Evolutionary conservation across 2,888 invertebrate genomes (phyloP).

Genomic region (Heteromyza rotundicornis): DNA sequence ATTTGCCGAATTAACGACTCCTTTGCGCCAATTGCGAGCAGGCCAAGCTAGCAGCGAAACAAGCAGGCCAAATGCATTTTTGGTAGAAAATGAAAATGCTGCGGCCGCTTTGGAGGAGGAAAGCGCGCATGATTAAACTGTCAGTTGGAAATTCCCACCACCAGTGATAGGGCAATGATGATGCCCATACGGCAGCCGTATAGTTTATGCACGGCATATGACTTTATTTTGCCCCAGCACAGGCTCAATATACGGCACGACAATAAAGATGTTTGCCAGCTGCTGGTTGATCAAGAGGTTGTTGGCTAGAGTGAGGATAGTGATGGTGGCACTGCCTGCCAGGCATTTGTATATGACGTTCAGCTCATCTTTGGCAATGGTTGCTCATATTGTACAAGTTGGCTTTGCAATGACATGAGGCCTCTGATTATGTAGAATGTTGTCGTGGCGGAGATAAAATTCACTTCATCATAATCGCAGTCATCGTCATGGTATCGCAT

Average conservation of each 20-base stretch:
- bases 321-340: neutral
- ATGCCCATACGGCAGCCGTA: neutral
- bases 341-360: neutral
- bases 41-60: neutral
- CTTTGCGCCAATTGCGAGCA: neutral
- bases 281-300: too few species aligned
- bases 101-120: neutral
- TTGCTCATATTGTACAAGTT: too few species aligned
- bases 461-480: too few species aligned
- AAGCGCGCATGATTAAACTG: conserved; percentile 9
- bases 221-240: too few species aligned
- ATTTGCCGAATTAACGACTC: neutral
- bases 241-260: too few species aligned
- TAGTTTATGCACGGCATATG: neutral
- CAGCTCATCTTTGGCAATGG: too few species aligned
- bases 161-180: conserved; percentile 5
- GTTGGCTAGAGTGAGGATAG: neutral
- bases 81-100: neutral
- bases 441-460: too few species aligned
- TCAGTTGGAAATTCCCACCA: conserved; percentile 10
- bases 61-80: too few species aligned
- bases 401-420: too few species aligned
- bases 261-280: too few species aligned
- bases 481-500: too few species aligned
- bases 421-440: too few species aligned